phyloP scores from a whole-genome alignment of 2,797 vertebrate species.

The Enteromius argenteus region DNA sequence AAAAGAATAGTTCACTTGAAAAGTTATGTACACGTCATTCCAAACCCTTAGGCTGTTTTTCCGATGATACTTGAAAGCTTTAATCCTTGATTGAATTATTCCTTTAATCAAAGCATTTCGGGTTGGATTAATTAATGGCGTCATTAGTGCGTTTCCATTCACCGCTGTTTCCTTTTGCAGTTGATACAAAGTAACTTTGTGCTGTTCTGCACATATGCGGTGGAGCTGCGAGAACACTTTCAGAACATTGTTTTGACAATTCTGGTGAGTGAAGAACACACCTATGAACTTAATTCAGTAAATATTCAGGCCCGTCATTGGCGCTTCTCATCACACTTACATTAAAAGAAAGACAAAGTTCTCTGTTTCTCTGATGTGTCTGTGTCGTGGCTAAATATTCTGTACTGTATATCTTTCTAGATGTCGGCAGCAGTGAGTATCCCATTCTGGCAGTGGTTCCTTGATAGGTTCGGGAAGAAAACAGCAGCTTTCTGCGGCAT shows the following conservation, averaged over 20 bases:
- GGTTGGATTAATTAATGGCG: slow-evolving; percentile 28
- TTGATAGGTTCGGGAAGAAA: slow-evolving; percentile 93
- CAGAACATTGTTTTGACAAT: slow-evolving; percentile 93
- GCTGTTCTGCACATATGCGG: slow-evolving; percentile 93
- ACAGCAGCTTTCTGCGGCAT: slow-evolving; percentile 90
- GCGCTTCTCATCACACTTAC: neutral
- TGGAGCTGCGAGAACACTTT: slow-evolving; percentile 87
- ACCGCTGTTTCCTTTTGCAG: slow-evolving; percentile 74
- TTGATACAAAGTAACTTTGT: slow-evolving; percentile 95
- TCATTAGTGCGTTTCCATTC: slow-evolving; percentile 40
- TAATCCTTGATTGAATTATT: neutral
- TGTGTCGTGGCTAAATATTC: neutral
- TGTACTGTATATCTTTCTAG: slow-evolving; percentile 68
- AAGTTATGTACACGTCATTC: neutral
- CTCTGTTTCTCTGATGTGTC: neutral
- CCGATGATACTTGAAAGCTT: neutral
- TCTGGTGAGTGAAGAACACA: slow-evolving; percentile 82
- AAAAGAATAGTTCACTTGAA: neutral
- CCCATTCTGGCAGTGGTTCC: slow-evolving; percentile 94
- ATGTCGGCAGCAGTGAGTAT: slow-evolving; percentile 90
- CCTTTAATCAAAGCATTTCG: neutral
- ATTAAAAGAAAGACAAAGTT: neutral
- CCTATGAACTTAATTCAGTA: neutral
- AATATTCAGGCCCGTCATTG: neutral
- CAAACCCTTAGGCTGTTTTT: neutral